Base-by-base conservation (phyloP, 2,888 invertebrate genomes). In the Taphrorychus bicolor region DNA sequence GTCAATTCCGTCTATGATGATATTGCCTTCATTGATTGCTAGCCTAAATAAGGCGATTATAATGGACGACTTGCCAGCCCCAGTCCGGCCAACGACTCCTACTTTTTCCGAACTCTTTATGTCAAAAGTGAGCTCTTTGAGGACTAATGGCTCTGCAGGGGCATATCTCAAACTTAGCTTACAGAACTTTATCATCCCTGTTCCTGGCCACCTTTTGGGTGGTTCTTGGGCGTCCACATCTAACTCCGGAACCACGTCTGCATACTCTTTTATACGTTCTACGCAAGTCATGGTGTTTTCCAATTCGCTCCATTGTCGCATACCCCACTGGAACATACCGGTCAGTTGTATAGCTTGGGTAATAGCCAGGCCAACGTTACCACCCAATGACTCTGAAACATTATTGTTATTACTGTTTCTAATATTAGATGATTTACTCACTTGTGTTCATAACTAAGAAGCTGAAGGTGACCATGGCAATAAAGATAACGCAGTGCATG, bases 211-310 rank as follows among this genome's bases (percentile, higher is more conserved):
- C 0, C 85, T 7, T 66, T 71, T 71, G 17, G 73, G 67, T 2
- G 73, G 69, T 21, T 73, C 68, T 24, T 68, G 65, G 14, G 63
- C 64, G 9, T 70, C 60, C 5, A 59, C 57, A 14, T 75, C 73
- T 3, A 17, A 11, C 73, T 92, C 92, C 0, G 87, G 74, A 0
- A 88, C 87, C 2, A 95, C 79, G 32, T 88, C 86, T 0, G 89
- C 88, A 78, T 95, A 97, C 76, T 95, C 95, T 7, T 93, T 75
- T n/a, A 92, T 87, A 81, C 96, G 87, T 82, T 98, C 97, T 0
- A 98, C 97, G 9, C 93, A 91, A 3, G 93, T 94, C 93, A 94
- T 93, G 74, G 90, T 91, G 77, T 94, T 95, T 79, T 82, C 82
- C 58, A 82, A 60, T 71, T 82, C 82, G 49, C 78, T 80, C 78